phyloP scores from a whole-genome alignment of 2,113 vertebrate genomes.

The Fulmarus glacialis region DNA sequence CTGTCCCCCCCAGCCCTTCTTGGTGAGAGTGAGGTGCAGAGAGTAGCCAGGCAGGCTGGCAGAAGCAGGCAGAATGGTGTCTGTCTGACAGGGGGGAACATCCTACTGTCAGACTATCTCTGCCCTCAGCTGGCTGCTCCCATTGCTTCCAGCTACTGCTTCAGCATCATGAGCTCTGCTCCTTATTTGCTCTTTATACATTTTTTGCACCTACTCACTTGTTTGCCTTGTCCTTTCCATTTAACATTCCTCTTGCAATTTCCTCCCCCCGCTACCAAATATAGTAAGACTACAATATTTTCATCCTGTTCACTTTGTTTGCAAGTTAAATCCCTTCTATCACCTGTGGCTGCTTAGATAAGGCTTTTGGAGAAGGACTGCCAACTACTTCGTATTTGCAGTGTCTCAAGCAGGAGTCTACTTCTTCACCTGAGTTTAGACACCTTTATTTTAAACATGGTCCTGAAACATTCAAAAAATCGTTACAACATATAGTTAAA shows the following conservation, averaged over 20 bases:
- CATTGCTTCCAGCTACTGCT: neutral
- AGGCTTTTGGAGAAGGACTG: neutral
- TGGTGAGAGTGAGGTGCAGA: too few species aligned
- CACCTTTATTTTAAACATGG: neutral
- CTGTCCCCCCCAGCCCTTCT: neutral
- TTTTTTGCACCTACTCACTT: neutral
- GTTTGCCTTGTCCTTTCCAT: neutral
- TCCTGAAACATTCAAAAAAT: neutral
- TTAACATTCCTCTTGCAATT: neutral
- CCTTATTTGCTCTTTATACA: neutral
- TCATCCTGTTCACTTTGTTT: neutral
- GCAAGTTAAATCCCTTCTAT: neutral
- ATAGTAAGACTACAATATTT: neutral
- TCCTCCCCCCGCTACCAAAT: too few species aligned
- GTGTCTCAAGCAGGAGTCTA: neutral
- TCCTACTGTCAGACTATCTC: neutral
- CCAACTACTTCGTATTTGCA: neutral
- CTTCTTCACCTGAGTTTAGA: neutral
- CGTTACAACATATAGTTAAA: rapidly evolving
- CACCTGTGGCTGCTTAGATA: neutral
- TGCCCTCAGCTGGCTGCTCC: neutral
- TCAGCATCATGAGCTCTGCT: neutral
- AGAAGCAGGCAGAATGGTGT: neutral
- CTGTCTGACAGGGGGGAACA: neutral
- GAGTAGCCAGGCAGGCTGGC: neutral